A percentile compares a stretch with the other conserved stretches of the same genome.
These are phyloP conservation scores for Anser brachyrhynchus DNA, from an alignment of 2,113 vertebrate genomes.

Conservation along the genomic window DNA sequence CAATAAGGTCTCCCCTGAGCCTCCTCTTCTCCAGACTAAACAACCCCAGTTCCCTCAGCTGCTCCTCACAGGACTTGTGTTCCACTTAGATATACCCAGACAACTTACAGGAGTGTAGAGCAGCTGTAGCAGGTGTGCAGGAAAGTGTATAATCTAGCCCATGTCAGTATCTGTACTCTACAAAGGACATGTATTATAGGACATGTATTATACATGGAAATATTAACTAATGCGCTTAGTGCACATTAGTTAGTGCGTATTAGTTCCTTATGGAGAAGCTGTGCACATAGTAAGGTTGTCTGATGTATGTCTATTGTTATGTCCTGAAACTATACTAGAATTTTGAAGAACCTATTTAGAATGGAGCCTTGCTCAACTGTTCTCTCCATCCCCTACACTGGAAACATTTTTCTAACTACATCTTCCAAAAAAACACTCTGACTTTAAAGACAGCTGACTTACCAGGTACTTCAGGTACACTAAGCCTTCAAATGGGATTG, in stretches of 20 bases:
- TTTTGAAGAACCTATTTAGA: not conserved
- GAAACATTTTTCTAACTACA: not conserved
- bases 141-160: not conserved
- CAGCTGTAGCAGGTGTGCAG: not conserved
- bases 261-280: not conserved
- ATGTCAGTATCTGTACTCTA: not conserved
- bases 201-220: not conserved
- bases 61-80: no score
- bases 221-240: no score
- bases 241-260: no score
- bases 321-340: not conserved
- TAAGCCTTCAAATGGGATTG: not conserved
- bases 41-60: no score
- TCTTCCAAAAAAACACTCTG: not conserved
- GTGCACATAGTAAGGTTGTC: not conserved
- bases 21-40: no score
- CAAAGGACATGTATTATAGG: not conserved
- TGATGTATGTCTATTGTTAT: not conserved
- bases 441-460: not conserved
- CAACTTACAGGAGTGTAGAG: not conserved
- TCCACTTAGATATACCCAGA: not conserved
- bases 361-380: rapidly evolving
- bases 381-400: not conserved
- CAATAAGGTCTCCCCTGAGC: no score
- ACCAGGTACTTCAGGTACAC: not conserved